Base-by-base conservation (phyloP, 2,113 vertebrate species). In the Anarrhichthys ocellatus region DNA sequence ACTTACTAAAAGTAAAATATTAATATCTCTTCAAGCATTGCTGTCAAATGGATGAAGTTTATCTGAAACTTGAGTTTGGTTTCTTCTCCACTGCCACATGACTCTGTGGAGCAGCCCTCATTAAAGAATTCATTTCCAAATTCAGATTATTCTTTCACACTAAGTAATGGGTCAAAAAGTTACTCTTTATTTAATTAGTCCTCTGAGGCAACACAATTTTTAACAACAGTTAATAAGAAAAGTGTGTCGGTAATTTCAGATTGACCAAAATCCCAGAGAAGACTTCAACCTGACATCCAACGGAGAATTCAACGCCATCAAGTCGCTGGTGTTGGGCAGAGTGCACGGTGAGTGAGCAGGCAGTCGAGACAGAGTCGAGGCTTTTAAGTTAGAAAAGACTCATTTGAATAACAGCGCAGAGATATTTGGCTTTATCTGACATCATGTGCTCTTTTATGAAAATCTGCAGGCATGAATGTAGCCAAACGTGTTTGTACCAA, bases 221-320 rank as follows among this genome's bases (percentile, higher is more conserved):
- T 13, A 11, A 20, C 11, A 10, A 10, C 5, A 34, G 6, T 48
- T 58, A n/a, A 56, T 22, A 17, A 29, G n/a, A 59, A 24, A 24
- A 9, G 42, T 59, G 1, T 73, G 11, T 29, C 38, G 11, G 0
- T 56, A 77, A 3, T 84, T 83, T 73, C 86, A 94, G 92, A 62
- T 93, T 3, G 87, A 94, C 70, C 82, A 91, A 2, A 86, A 85
- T 2, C 4, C 80, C 78, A 80, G 69, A 80, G 91, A 93, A 38
- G 84, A 88, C 34, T 93, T 93, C 81, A 93, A 93, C 62, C 84
- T 92, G 63, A 89, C 90, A 1, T 87, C 85, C 3, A 86, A 89
- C 1, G 82, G 85, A 71, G 91, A 92, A 65, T 91, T 93, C 50
- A 86, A 70, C 17, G 73, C 61, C 61, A 36, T 92, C 69, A 89